These are phyloP conservation scores for Pollenia amentaria DNA, from an alignment of 2,888 invertebrate genomes.

Conservation along the genomic window DNA sequence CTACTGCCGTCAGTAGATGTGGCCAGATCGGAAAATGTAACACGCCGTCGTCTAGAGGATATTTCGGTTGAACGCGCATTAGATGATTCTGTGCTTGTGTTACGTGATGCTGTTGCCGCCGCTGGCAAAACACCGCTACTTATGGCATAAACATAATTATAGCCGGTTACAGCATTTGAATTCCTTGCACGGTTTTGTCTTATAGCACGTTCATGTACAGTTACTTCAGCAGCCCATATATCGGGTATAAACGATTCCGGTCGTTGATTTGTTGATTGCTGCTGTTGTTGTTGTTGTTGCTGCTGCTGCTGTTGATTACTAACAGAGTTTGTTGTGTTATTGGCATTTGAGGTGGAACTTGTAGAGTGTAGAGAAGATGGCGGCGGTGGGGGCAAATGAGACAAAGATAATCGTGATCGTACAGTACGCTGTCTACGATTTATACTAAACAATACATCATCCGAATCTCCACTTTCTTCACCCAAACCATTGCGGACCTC, in stretches of 20 bases:
- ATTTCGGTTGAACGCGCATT: conserved; percentile 43
- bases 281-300: conserved; percentile 47
- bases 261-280: conserved; percentile 68
- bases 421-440: conserved; percentile 71
- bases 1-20: conserved; percentile 72
- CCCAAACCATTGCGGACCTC: conserved; percentile 72
- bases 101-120: conserved; percentile 60
- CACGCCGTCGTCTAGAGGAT: conserved; percentile 46
- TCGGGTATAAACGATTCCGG: conserved; percentile 82
- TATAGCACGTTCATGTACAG: conserved; percentile 83
- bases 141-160: conserved; percentile 84
- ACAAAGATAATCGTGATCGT: conserved; percentile 54
- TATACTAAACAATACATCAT: conserved; percentile 70
- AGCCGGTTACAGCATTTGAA: conserved; percentile 81
- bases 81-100: conserved; percentile 38
- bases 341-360: conserved; percentile 61
- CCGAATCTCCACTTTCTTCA: conserved; percentile 66
- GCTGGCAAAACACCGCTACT: conserved; percentile 83
- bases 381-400: conserved; percentile 66
- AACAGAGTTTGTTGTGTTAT: conserved; percentile 45
- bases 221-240: conserved; percentile 84
- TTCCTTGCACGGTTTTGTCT: conserved; percentile 81
- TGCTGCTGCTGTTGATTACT: conserved; percentile 35
- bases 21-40: conserved; percentile 54
- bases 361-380: conserved; percentile 62